phyloP scores from a whole-genome alignment of 2,113 vertebrate genomes.

The Lasiurus borealis region DNA sequence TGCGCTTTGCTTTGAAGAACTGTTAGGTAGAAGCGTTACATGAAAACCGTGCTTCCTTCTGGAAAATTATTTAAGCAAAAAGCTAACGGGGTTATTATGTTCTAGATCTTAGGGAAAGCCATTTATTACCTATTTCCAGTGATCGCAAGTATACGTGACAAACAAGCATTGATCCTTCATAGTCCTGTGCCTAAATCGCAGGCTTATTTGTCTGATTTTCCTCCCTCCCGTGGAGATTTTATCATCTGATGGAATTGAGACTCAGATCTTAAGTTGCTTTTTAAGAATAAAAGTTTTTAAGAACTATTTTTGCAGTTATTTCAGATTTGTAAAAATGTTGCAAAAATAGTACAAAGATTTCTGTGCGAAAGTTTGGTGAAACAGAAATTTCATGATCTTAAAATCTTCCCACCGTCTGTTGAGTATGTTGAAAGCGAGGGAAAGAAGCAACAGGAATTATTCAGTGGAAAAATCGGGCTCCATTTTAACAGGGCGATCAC shows the following conservation, averaged over 20 bases:
- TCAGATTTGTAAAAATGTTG: background rate
- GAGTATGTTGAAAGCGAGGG: background rate
- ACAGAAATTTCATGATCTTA: background rate
- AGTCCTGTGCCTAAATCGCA: background rate
- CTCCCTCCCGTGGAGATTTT: background rate
- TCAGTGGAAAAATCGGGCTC: background rate
- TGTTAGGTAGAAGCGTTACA: background rate
- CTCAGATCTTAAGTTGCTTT: slow-evolving; percentile 4
- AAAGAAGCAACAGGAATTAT: background rate
- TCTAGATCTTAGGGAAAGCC: background rate
- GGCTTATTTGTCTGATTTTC: background rate
- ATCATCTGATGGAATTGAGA: background rate
- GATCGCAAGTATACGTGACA: background rate
- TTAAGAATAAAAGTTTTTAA: background rate
- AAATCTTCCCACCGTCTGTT: background rate
- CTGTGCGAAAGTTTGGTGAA: background rate
- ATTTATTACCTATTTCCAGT: background rate
- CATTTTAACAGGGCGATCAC: background rate
- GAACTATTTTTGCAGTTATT: slow-evolving; percentile 47
- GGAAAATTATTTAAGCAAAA: background rate
- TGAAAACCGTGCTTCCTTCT: background rate
- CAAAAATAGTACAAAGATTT: background rate
- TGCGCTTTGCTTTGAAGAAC: background rate
- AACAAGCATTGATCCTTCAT: background rate
- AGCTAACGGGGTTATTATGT: background rate